Conservation (phyloP, 2,797 vertebrate species). For the Chaenodraco wilsoni region DNA sequence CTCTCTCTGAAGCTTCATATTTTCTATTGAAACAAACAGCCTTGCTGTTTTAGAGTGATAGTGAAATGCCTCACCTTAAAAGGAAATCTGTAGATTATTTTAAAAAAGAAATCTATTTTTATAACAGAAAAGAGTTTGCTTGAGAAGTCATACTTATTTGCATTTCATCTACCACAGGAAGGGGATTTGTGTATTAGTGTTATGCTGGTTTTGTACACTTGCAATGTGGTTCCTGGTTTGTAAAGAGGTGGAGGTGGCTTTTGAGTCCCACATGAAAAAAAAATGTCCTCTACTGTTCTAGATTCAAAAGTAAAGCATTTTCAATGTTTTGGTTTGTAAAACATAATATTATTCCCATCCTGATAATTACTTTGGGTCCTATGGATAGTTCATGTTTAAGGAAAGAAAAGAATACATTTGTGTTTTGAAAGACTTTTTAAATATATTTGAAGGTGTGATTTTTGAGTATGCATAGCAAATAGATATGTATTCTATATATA, state of each 20-base stretch:
- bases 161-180: slow-evolving; percentile 81
- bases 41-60: slow-evolving; percentile 84
- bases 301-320: slow-evolving; percentile 78
- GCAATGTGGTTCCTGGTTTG: slow-evolving; percentile 80
- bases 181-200: slow-evolving; percentile 78
- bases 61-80: slow-evolving; percentile 86
- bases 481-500: slow-evolving; percentile 88
- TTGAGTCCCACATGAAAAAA: slow-evolving; percentile 72
- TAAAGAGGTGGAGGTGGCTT: slow-evolving; percentile 75
- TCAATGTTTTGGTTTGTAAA: slow-evolving; percentile 76
- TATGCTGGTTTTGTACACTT: slow-evolving; percentile 84
- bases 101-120: slow-evolving; percentile 88
- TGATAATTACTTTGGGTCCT: slow-evolving; percentile 77
- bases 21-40: slow-evolving; percentile 84
- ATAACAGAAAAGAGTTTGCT: slow-evolving; percentile 85
- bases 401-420: slow-evolving; percentile 78
- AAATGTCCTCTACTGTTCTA: slow-evolving; percentile 68
- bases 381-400: slow-evolving; percentile 81
- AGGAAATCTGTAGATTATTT: slow-evolving; percentile 89
- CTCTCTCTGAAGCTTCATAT: slow-evolving; percentile 80
- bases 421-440: slow-evolving; percentile 87
- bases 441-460: slow-evolving; percentile 87
- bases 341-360: slow-evolving; percentile 72
- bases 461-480: slow-evolving; percentile 87
- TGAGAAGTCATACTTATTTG: slow-evolving; percentile 84